A percentile compares a stretch with the other conserved stretches of the same genome.
phyloP scores from a whole-genome alignment of 2,888 invertebrate genomes.

The Spicauda simplicius region DNA sequence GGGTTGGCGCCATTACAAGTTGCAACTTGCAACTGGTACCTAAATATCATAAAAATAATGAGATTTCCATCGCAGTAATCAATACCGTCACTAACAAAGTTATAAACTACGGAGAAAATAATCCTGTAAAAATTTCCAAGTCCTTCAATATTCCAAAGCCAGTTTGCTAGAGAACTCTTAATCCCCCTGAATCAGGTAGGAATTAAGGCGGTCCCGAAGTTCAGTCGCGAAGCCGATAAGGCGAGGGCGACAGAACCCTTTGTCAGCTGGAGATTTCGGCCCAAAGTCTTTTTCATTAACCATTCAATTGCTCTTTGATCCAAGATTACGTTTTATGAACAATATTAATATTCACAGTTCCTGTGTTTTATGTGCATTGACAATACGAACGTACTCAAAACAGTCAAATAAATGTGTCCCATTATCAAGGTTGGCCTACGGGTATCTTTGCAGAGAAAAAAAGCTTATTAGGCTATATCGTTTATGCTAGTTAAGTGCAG shows the following conservation, averaged over 20 bases:
- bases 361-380: no score
- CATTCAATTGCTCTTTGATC: constrained; percentile 29
- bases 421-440: no score
- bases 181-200: constrained; percentile 26
- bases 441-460: no score
- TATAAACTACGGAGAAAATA: background rate
- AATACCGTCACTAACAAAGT: background rate
- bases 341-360: no score
- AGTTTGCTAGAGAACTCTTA: constrained; percentile 21
- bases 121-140: constrained; percentile 20
- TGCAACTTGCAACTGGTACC: no score
- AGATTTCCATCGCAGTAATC: background rate
- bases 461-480: no score
- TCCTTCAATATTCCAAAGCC: constrained; percentile 10
- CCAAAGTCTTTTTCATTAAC: constrained; percentile 27
- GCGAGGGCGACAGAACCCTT: constrained; percentile 21
- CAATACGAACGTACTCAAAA: no score
- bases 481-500: no score
- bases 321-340: constrained; percentile 13
- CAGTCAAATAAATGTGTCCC: no score
- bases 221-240: constrained; percentile 23
- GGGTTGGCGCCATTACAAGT: no score
- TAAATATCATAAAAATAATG: background rate
- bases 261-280: constrained; percentile 23
- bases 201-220: constrained; percentile 32